phyloP scores from a whole-genome alignment of 2,797 vertebrate genomes.

The Saxicola maurus region DNA sequence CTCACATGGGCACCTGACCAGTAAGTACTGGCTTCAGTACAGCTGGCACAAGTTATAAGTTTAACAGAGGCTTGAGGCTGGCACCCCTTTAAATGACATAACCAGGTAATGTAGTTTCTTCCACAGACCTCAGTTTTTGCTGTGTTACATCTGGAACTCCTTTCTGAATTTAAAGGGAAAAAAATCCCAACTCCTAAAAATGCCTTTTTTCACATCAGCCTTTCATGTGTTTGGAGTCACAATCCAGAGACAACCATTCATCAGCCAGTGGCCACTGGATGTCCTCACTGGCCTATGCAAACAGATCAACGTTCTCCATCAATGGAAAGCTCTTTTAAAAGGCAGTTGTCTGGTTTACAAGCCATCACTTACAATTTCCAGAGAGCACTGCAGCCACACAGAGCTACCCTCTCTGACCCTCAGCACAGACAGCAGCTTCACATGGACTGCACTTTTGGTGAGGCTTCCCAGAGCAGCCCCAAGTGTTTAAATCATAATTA shows the following conservation, averaged over 20 bases:
- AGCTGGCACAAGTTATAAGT: background rate
- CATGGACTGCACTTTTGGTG: background rate
- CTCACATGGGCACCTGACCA: background rate
- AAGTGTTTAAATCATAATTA: background rate
- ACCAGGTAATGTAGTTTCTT: background rate
- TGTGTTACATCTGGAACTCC: background rate
- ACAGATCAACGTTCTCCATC: background rate
- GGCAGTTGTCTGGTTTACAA: background rate
- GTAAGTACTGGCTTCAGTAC: background rate
- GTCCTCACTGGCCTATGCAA: conserved; percentile 21
- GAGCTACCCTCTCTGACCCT: background rate
- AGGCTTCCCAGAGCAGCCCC: background rate
- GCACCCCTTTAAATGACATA: background rate
- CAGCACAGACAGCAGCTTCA: background rate
- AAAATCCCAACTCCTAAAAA: background rate
- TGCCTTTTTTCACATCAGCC: background rate
- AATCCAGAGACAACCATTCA: background rate
- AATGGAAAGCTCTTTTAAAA: background rate
- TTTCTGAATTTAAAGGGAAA: background rate
- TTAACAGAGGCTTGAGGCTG: background rate
- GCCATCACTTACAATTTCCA: background rate
- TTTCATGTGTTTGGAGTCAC: background rate
- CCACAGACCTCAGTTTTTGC: background rate
- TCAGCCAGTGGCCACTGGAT: conserved; percentile 44
- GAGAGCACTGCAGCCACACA: background rate